Base-by-base conservation (phyloP, 2,888 invertebrate species). In the Zootermopsis nevadensis region DNA sequence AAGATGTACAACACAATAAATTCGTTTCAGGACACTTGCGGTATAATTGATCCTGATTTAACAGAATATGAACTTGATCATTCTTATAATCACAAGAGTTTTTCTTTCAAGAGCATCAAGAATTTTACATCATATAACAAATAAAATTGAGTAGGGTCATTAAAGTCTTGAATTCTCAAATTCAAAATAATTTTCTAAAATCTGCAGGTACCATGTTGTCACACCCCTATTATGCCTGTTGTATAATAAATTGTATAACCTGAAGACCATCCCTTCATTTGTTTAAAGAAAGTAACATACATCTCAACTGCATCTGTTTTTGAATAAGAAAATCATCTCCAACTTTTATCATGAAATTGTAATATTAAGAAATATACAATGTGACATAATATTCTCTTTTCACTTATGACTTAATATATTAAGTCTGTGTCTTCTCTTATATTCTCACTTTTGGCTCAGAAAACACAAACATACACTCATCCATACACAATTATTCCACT, bases 131-230 rank as follows among this genome's bases (percentile, higher is more conserved):
- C 7, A n/a, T 6, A 60, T n/a, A 60, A 60, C 6, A 8, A 60
- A 27, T 76, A 76, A 42, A 76, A 42, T 19, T 6, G 27, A 27
- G 60, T 60, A 60, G 42, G 27, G 22, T 35, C n/a, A 76, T 76
- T n/a, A 76, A 72, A 76, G 48, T 42, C 22, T 42, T n/a, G 48
- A 76, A 76, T 76, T n/a, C 48, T 48, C 38, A 76, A 76, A 76
- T 42, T 76, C 48, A 48, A 19, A 27, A 76, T 27, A n/a, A 24
- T 19, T 15, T 48, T 42, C 27, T 76, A 76, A 76, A 76, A 38
- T 42, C n/a, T 76, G 48, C 76, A 76, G 76, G 76, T 76, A 76
- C 48, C 30, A n/a, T 60, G 12, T 48, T 60, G 60, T 60, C n/a
- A 27, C n/a, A 27, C 60, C n/a, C 27, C 2, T 27, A 60, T n/a